phyloP scores from a whole-genome alignment of 2,888 invertebrate genomes.

The Spicauda simplicius region DNA sequence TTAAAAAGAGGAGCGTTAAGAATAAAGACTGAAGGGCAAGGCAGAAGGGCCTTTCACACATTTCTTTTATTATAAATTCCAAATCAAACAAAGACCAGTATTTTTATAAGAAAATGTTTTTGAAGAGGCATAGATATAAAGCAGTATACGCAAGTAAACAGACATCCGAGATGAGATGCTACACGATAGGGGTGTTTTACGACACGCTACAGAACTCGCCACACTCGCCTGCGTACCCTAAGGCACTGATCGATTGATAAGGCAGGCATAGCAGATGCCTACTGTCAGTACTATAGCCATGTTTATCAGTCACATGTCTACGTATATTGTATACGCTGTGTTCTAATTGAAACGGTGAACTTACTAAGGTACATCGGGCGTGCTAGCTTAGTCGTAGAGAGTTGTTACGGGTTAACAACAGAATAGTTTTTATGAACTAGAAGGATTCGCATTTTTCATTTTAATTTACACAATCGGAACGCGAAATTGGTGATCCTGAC shows the following conservation, averaged over 20 bases:
- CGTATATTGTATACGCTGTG: neutral
- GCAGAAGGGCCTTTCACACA: too few relatives aligned
- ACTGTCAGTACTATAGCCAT: neutral
- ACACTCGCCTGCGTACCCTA: constrained; percentile 10
- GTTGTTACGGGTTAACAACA: too few relatives aligned
- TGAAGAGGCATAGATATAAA: neutral
- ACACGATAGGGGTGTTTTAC: constrained; percentile 5
- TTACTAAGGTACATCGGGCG: neutral
- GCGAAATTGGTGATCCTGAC: too few relatives aligned
- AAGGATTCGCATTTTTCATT: too few relatives aligned
- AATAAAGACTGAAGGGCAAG: too few relatives aligned
- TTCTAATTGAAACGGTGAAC: neutral
- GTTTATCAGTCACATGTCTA: neutral
- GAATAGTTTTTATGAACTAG: too few relatives aligned
- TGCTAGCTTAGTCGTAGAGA: neutral
- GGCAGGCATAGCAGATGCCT: neutral
- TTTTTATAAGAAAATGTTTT: neutral
- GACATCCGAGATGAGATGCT: neutral
- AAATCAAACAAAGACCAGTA: too few relatives aligned
- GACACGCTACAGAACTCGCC: neutral
- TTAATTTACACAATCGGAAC: too few relatives aligned
- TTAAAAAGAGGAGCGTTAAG: too few relatives aligned
- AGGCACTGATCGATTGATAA: constrained; percentile 22
- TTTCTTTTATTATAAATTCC: too few relatives aligned
- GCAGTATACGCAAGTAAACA: neutral